Evolutionary conservation across 2,113 vertebrate species (phyloP), one percentile per base, ranked within the genome.

Genomic region (Dryoscopus gambensis): DNA sequence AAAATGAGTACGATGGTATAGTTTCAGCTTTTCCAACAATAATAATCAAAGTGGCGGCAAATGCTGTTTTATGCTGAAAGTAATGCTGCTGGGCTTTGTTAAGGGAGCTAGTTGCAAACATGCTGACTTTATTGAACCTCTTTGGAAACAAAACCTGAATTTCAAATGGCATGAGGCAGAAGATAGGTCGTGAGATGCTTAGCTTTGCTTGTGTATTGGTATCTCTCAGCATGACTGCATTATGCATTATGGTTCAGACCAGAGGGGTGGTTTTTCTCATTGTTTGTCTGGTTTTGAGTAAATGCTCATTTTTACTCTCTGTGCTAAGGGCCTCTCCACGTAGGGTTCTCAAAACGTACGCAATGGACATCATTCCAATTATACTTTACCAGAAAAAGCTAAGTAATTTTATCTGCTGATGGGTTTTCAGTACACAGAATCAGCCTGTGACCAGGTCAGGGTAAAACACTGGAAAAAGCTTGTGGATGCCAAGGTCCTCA

Each of bases 191-290:
- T n/a, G 23, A 83, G 30, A 12, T 2, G 1, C 3, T 68, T 20
- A 42, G 23, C 6, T n/a, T 73, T 89, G 10, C 13, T 12, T 30
- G 18, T 11, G 11, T 13, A 16, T 3, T 50, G 11, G 13, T 35
- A 37, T n/a, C 15, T 74, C 22, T 74, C 35, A 79, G 15, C 8
- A 64, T 1, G 2, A 27, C 12, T 65, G 14, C 28, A 16, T 49
- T 57, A 15, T 55, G 3, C 11, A 39, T 44, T 22, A 19, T 27
- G 8, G 7, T 47, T 81, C 50, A 30, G 9, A 40, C 28, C 17
- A 60, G 16, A 73, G 63, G 2, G 1, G 14, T 1, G 1, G 0
- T 30, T n/a, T 75, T 31, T 27, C 12, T 19, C 11, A 0, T 21
- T 62, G 3, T 73, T 69, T 50, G 8, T 47, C 68, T 4, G n/a